Evolutionary conservation across 2,113 vertebrate species (phyloP).

Genomic region (Piprites chloris): DNA sequence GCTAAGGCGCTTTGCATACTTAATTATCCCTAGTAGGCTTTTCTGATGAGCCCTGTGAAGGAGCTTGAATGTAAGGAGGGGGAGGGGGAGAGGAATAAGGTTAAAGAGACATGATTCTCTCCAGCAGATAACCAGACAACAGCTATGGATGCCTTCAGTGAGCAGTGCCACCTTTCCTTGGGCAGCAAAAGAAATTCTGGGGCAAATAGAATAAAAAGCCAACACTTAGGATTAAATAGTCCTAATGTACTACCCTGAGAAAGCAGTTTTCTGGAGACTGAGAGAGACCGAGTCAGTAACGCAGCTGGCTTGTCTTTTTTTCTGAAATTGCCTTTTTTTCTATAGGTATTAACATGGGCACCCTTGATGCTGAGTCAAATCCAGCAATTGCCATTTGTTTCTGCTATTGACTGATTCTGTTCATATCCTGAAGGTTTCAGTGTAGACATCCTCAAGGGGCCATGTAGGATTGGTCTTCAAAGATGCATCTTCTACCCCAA

Average conservation of each 20-base stretch:
- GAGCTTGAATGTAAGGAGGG: not conserved
- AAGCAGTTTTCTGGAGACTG: not conserved
- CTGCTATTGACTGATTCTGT: not conserved
- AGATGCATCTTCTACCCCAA: not conserved
- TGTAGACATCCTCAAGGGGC: not conserved
- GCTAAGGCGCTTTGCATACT: not conserved
- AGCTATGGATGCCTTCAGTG: not conserved
- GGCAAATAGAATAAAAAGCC: not conserved
- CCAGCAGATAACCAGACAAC: not conserved
- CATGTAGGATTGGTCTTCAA: not conserved
- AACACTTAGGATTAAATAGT: not conserved
- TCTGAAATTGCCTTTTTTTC: not conserved
- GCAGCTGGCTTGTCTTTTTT: not conserved
- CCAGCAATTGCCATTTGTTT: not conserved
- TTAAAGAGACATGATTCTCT: not conserved
- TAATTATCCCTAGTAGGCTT: not conserved
- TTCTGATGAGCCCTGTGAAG: not conserved
- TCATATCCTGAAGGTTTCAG: not conserved
- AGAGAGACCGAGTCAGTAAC: not conserved
- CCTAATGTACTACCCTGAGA: not conserved
- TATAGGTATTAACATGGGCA: fast-evolving
- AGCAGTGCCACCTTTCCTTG: not conserved
- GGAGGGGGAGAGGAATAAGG: not conserved
- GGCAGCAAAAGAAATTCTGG: not conserved
- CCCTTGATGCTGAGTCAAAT: not conserved